Base-by-base conservation (phyloP, 2,113 vertebrate species). In the Campylorhamphus procurvoides region DNA sequence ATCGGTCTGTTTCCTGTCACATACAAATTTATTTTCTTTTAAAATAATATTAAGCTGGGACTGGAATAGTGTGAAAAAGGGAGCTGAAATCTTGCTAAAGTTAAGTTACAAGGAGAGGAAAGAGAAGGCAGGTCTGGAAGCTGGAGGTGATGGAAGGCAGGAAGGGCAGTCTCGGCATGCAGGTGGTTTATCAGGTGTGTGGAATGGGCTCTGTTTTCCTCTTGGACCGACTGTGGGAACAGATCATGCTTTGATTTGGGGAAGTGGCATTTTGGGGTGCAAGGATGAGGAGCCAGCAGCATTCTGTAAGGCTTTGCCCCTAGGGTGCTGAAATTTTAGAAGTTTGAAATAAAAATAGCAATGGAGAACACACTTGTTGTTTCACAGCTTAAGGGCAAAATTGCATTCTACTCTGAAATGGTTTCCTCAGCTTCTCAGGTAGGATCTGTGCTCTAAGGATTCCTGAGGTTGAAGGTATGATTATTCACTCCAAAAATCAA, bases 61-160 rank as follows among this genome's bases (percentile, higher is more conserved):
- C 49, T 53, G 14, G 60, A 23, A 53, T 66, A 49, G 5, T 49
- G n/a, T 14, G 25, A 81, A 39, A 6, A 50, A 31, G 24, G 11
- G 31, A 52, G 20, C 37, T 71, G 33, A 74, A 72, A 42, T 18
- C 6, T 18, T 47, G 10, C 7, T 62, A 4, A 81, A 67, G 18
- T 28, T 44, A 40, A 10, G 4, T 31, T 66, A 64, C 72, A 56
- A 75, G 23, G 5, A 15, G 3, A 7, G 42, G 63, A 71, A 74
- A 8, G 14, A 58, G 10, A 68, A 85, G 33, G 44, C 10, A 87
- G 37, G 28, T 2, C 7, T 35, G 78, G 29, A 55, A 77, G 33
- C 33, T 67, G 35, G 40, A 74, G 0, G 0, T 28, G 47, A 22
- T 1, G 2, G 4, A 62, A 37, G 37, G 3, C 4, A n/a, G 19